A percentile compares a stretch with the other conserved stretches of the same genome.
phyloP scores from a whole-genome alignment of 23 tunicate genomes.

The Ciona savignyi region DNA sequence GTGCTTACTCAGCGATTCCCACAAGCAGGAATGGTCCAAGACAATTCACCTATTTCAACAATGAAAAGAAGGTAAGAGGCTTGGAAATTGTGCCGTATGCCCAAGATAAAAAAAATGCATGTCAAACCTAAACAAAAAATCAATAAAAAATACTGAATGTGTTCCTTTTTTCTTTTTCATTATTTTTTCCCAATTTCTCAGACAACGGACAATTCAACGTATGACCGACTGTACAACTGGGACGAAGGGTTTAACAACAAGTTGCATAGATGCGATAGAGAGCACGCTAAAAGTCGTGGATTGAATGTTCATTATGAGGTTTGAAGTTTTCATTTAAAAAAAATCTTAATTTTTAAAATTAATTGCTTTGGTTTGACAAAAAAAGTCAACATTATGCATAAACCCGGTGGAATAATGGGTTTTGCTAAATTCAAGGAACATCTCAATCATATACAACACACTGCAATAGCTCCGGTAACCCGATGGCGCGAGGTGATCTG shows the following conservation, averaged over 20 bases:
- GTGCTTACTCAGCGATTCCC: conserved; percentile 76
- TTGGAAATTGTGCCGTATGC: too few species aligned
- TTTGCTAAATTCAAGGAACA: too few species aligned
- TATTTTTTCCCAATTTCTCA: not conserved
- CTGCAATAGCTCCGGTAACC: too few species aligned
- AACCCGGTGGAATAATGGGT: too few species aligned
- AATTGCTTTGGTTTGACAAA: too few species aligned
- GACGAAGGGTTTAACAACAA: conserved; percentile 63
- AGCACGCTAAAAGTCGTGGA: conserved; percentile 75
- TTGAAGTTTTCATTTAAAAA: too few species aligned
- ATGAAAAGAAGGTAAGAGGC: conserved; percentile 32
- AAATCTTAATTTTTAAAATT: not conserved
- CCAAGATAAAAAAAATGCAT: too few species aligned
- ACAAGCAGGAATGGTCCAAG: conserved; percentile 59
- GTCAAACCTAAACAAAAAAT: too few species aligned
- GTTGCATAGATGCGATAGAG: conserved; percentile 80
- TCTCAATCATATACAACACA: too few species aligned
- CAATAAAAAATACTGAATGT: not conserved
- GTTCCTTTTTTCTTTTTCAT: not conserved
- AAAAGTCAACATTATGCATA: too few species aligned
- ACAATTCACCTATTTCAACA: conserved; percentile 83
- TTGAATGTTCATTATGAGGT: conserved; percentile 69
- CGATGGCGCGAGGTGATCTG: too few species aligned
- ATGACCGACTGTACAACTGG: conserved; percentile 62
- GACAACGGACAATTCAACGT: conserved; percentile 34